Evolutionary conservation across 2,113 vertebrate species (phyloP), one percentile per base, ranked within the genome.

Genomic region (Aegypius monachus): DNA sequence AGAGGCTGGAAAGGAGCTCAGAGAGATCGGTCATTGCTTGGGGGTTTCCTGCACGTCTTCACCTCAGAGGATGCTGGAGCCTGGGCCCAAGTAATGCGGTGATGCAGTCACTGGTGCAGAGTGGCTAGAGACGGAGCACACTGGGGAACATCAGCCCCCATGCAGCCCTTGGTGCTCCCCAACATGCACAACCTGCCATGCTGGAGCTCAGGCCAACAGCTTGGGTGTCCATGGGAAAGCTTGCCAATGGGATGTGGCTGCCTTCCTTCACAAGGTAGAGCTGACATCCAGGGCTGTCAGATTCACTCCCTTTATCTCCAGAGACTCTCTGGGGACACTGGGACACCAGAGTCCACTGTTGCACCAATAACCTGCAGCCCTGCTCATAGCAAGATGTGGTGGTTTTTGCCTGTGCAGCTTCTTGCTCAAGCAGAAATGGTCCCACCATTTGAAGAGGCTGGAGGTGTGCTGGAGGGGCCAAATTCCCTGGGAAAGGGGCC

Each of bases 171-270:
- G 16, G 34, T 70, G 59, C 22, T 48, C 29, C 25, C 38, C 62
- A 48, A 3, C 71, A 17, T 0, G 0, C 16, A 26, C 31, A 80
- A 10, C n/a, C 19, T 6, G 1, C n/a, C 15, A 3, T 1, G 2
- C 11, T 78, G n/a, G 56, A 31, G 27, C 16, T 73, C 58, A 43
- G 23, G 22, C 45, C 42, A 13, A 5, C 34, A 65, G 55, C 42
- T 31, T 16, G 80, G 31, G 18, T 50, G 19, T 36, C 61, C 45
- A 8, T 5, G 61, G 18, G 16, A 25, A 72, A 61, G 15, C 17
- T 61, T 62, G 36, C n/a, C 2, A 1, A 2, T 20, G 68, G 81
- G 45, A 29, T 36, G 47, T 36, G 61, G 12, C 68, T 81, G 50
- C 18, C 22, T 82, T 61, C 16, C 63, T 77, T 32, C 25, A 7